A percentile compares a stretch with the other conserved stretches of the same genome.
phyloP scores from a whole-genome alignment of 1,140 invertebrate genomes.

The Chelonus insularis region DNA sequence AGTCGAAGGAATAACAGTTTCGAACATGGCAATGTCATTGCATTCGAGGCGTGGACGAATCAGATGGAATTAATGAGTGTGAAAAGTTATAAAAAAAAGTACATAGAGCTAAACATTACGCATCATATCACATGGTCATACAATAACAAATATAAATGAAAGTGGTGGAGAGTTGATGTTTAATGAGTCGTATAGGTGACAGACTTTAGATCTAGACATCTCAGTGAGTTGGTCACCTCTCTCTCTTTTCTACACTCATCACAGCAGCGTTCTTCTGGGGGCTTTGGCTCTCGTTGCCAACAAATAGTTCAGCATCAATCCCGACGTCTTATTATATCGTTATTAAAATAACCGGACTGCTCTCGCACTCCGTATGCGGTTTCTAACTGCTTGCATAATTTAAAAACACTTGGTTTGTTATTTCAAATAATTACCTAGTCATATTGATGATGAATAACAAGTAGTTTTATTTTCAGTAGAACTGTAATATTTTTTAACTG shows the following conservation, averaged over 20 bases:
- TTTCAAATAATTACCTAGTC: not conserved
- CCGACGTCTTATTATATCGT: constrained; percentile 61
- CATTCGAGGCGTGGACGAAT: constrained; percentile 22
- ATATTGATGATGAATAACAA: too few relatives aligned
- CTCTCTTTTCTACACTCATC: constrained; percentile 13
- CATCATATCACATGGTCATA: not conserved
- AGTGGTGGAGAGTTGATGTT: constrained; percentile 43
- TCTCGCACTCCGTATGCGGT: constrained; percentile 7
- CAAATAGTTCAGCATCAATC: constrained; percentile 60
- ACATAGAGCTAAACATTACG: not conserved
- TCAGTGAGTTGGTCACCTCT: constrained; percentile 4
- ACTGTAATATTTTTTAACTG: too few relatives aligned
- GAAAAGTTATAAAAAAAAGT: constrained; percentile 5
- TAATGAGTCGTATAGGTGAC: constrained; percentile 58
- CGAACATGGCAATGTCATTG: too few relatives aligned
- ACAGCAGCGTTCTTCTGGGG: constrained; percentile 6
- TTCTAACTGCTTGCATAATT: not conserved
- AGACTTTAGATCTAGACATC: constrained; percentile 48
- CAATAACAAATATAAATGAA: not conserved
- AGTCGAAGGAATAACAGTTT: not conserved
- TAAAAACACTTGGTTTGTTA: not conserved
- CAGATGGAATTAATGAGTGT: constrained; percentile 25
- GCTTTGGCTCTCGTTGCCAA: constrained; percentile 53
- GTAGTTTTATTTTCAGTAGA: too few relatives aligned
- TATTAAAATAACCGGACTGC: constrained; percentile 54